A percentile compares a stretch with the other conserved stretches of the same genome.
These are phyloP conservation scores for Philereme transversata DNA, from an alignment of 2,888 invertebrate species.

Conservation along the genomic window DNA sequence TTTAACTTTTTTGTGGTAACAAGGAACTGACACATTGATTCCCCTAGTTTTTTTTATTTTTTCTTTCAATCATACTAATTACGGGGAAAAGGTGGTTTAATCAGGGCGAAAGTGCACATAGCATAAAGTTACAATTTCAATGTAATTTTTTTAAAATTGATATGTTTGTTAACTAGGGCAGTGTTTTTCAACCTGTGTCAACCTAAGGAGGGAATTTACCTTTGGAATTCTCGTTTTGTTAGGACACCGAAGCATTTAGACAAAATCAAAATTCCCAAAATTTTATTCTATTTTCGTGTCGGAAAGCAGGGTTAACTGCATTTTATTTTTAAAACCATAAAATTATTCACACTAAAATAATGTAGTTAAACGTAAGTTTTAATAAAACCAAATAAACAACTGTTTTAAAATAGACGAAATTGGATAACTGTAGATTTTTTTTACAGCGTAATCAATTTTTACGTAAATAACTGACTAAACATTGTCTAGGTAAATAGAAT, in stretches of 20 bases:
- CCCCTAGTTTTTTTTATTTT: no score
- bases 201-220: not conserved
- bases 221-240: not conserved
- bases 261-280: slow-evolving; percentile 7
- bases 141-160: no score
- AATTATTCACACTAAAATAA: slow-evolving; percentile 29
- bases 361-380: slow-evolving; percentile 24
- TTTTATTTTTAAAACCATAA: slow-evolving; percentile 31
- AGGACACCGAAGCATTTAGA: slow-evolving; percentile 4
- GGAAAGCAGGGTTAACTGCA: slow-evolving; percentile 59
- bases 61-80: no score
- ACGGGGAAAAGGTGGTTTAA: no score
- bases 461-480: slow-evolving; percentile 28
- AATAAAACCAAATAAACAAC: slow-evolving; percentile 19
- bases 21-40: no score
- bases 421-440: slow-evolving; percentile 23
- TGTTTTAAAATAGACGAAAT: slow-evolving; percentile 24
- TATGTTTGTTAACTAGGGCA: no score
- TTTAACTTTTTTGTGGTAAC: no score
- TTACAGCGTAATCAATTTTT: slow-evolving; percentile 35
- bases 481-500: slow-evolving; percentile 23
- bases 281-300: slow-evolving; percentile 34
- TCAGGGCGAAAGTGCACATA: no score
- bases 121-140: no score
- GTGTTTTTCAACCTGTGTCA: not conserved